Evolutionary conservation across 1,140 invertebrate genomes (phyloP).

Genomic region (Penaeus indicus): DNA sequence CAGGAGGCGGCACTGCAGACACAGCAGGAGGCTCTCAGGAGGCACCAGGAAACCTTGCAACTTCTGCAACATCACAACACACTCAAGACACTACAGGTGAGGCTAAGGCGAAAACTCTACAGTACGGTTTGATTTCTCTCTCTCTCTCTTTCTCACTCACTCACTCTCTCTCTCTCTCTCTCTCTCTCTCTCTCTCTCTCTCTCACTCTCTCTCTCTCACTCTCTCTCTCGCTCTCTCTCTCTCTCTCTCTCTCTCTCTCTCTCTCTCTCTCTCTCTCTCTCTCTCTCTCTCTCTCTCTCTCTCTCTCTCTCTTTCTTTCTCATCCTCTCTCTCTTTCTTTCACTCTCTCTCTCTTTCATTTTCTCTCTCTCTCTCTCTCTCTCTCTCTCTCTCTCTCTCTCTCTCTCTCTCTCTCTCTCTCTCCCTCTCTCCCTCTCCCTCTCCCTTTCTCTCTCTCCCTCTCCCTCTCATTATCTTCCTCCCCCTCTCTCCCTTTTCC

Average conservation of each 20-base stretch:
- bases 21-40: conserved; percentile 68
- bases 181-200: conserved; percentile 14
- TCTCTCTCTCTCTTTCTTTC: background rate
- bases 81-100: conserved; percentile 75
- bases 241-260: background rate
- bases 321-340: background rate
- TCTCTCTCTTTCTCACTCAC: background rate
- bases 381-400: no score
- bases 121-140: background rate
- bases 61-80: conserved; percentile 74
- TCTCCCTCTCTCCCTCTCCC: no score
- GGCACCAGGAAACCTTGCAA: conserved; percentile 73
- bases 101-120: conserved; percentile 37
- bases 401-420: no score
- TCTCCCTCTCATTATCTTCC: no score
- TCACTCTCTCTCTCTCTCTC: background rate
- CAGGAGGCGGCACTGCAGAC: conserved; percentile 66
- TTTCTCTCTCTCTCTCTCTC: background rate
- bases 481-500: no score
- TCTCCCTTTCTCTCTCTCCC: no score
- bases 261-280: background rate
- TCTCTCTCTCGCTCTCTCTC: background rate
- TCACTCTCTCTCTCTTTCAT: background rate
- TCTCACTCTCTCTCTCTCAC: no score
- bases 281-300: conserved; percentile 3